Conservation (phyloP, 2,113 vertebrate genomes). For the Lagenorhynchus albirostris region DNA sequence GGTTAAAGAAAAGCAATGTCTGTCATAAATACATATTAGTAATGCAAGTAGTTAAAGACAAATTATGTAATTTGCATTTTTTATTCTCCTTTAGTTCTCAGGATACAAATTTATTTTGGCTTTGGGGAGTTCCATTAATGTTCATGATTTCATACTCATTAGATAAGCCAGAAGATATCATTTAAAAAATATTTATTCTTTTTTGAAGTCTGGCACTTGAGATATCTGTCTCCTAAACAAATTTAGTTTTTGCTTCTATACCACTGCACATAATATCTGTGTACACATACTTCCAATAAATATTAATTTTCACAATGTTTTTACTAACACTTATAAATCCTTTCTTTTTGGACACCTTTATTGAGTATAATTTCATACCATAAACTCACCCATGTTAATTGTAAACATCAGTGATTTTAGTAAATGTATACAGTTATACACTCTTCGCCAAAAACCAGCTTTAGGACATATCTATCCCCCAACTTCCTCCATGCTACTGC, state of each 20-base stretch:
- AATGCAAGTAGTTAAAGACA: background rate
- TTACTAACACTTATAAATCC: background rate
- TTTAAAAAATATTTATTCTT: background rate
- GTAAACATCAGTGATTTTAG: background rate
- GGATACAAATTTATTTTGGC: background rate
- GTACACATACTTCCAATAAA: background rate
- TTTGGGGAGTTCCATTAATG: background rate
- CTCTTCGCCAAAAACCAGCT: fast-evolving
- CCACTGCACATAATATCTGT: background rate
- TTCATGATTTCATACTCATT: background rate
- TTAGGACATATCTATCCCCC: background rate
- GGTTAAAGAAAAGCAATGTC: background rate
- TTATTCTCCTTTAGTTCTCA: background rate
- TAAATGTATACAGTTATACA: background rate
- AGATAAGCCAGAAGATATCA: background rate
- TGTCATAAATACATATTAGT: background rate
- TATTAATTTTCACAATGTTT: background rate
- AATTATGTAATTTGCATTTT: background rate
- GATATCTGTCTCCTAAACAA: background rate
- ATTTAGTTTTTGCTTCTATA: background rate
- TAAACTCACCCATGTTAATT: background rate
- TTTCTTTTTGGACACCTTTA: background rate
- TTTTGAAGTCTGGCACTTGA: background rate
- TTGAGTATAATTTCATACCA: background rate
- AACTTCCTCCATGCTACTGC: background rate